Evolutionary conservation across 2,888 invertebrate genomes (phyloP), one percentile per base, ranked within the genome.

Genomic region (Ophion costatus): DNA sequence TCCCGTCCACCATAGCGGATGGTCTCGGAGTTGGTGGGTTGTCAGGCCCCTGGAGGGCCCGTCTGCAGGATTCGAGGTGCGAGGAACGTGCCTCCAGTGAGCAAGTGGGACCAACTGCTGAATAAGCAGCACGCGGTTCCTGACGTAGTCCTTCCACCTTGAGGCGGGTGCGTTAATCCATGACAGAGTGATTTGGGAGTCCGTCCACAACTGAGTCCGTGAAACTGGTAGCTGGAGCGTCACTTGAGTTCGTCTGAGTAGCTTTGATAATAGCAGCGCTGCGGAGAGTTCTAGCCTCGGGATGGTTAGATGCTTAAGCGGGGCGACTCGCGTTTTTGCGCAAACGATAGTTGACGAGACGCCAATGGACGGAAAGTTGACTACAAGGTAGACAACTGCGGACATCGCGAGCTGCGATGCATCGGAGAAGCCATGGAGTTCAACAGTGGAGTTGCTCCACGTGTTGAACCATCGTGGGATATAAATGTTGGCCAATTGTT

Each of bases 41-140:
- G 78, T 69, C 24, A 82, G 57, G 0, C 79, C 82, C 11, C 78
- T 61, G 17, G 83, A 80, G 0, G 82, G 59, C 22, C 80, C 67
- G 38, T 83, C 82, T 0, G 84, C 84, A 42, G 82, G 84, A 22
- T 84, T 84, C 2, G 1, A 59, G 3, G 57, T 78, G 33, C 83
- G 81, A 11, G 81, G 70, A 3, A 83, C 75, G 29, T 74, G 56
- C 42, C 59, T 45, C 78, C 83, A 86, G 0, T 74, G 88, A 5
- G 87, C 86, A 45, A 61, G 38, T 10, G 56, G 17, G 9, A 87
- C 66, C 38, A 88, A 70, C 0, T 78, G 81, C 11, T 89, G 82
- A 6, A 91, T 89, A 59, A 87, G 87, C 0, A 88, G 4, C 14
- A 88, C 87, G 5, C 89, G 75, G 70, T 90, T 90, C 0, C 82